phyloP scores from a whole-genome alignment of 2,888 invertebrate species.

The Drosophila emarginata region DNA sequence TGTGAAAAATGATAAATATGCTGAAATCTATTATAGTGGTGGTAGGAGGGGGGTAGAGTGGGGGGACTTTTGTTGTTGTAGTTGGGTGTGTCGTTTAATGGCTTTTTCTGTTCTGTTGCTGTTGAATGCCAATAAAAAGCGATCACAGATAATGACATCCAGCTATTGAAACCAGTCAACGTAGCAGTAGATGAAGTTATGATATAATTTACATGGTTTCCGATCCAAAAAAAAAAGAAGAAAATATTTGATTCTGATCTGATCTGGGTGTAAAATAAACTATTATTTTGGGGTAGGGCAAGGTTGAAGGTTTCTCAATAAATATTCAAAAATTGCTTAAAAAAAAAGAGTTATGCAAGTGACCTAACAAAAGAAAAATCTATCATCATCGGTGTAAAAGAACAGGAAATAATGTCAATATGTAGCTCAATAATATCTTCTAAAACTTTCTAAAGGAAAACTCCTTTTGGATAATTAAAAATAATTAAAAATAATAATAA shows the following conservation, averaged over 20 bases:
- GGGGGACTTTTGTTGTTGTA: conserved; percentile 15
- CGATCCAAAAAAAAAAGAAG: neutral
- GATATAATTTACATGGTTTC: conserved; percentile 23
- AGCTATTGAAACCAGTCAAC: conserved; percentile 1
- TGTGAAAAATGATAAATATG: conserved; percentile 65
- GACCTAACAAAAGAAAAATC: no score
- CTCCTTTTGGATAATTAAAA: no score
- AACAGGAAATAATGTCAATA: no score
- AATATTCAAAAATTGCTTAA: neutral
- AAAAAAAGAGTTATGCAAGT: no score
- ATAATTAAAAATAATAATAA: no score
- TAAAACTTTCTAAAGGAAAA: no score
- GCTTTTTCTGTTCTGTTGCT: conserved; percentile 38
- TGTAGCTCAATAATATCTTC: neutral
- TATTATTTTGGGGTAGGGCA: neutral
- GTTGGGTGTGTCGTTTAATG: conserved; percentile 71
- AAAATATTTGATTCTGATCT: neutral
- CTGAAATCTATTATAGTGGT: conserved; percentile 55
- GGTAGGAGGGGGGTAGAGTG: neutral
- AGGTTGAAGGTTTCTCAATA: neutral
- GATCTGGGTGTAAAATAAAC: neutral
- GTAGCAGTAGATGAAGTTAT: conserved; percentile 28
- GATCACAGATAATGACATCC: conserved; percentile 7
- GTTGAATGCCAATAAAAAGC: conserved; percentile 42
- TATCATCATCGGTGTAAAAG: no score